Conservation (phyloP, 2,113 vertebrate species). For the Elephas maximus region DNA sequence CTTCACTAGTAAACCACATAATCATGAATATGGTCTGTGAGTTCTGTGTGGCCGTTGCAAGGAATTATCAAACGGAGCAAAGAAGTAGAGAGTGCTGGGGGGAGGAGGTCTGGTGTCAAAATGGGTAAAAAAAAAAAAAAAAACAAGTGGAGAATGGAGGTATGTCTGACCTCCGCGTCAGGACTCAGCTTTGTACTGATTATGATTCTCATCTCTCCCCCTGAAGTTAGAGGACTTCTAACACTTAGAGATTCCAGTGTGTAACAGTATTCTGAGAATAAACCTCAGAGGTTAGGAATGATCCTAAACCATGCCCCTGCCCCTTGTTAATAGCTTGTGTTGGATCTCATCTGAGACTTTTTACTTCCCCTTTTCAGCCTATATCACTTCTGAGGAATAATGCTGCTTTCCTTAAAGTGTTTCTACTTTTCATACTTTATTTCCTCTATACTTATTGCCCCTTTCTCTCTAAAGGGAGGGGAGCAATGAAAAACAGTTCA, state of each 20-base stretch:
- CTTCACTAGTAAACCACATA: not conserved
- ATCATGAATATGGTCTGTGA: not conserved
- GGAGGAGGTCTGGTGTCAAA: not conserved
- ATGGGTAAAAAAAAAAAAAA: not conserved
- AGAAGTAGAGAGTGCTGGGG: not conserved
- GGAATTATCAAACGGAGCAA: not conserved
- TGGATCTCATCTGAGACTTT: conserved; percentile 43
- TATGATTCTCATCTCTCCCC: not conserved
- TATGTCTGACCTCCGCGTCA: not conserved
- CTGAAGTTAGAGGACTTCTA: not conserved
- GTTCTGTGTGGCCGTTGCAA: not conserved
- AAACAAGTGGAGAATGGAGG: not conserved
- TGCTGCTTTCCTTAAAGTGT: conserved; percentile 36
- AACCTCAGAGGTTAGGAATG: not conserved
- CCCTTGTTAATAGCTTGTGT: not conserved
- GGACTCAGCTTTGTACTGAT: not conserved
- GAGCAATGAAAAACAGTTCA: conserved; percentile 14
- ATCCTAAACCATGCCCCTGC: not conserved
- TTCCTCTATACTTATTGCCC: not conserved
- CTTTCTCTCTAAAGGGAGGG: not conserved
- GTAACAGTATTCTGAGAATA: conserved; percentile 57
- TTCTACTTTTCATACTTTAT: not conserved
- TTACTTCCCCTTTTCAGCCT: conserved; percentile 32
- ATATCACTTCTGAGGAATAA: conserved; percentile 29
- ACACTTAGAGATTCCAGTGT: not conserved